Evolutionary conservation across 2,888 invertebrate genomes (phyloP).

Genomic region (Drosophila phalerata): DNA sequence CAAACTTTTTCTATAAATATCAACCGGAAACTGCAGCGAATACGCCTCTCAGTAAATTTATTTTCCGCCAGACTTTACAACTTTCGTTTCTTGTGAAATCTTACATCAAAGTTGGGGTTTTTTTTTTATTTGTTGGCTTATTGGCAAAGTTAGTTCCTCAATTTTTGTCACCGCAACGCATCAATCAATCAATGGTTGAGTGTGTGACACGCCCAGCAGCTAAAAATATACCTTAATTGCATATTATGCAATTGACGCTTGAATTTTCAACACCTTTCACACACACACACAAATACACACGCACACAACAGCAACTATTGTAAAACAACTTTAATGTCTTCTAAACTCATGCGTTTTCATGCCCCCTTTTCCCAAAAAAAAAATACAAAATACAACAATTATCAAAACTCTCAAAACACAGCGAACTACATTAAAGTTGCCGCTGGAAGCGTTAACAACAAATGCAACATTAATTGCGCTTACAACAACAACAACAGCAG

Average conservation of each 20-base stretch:
- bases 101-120: slow-evolving; percentile 4
- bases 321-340: slow-evolving; percentile 57
- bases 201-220: slow-evolving; percentile 21
- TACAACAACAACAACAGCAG: slow-evolving; percentile 39
- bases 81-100: slow-evolving; percentile 34
- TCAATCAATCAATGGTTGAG: slow-evolving; percentile 32
- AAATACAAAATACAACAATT: slow-evolving; percentile 26
- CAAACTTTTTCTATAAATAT: neutral
- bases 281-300: slow-evolving; percentile 9
- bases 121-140: slow-evolving; percentile 12
- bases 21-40: neutral
- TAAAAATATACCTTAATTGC: slow-evolving; percentile 13
- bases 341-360: slow-evolving; percentile 53
- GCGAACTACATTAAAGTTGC: slow-evolving; percentile 55
- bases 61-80: slow-evolving; percentile 16
- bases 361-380: slow-evolving; percentile 3
- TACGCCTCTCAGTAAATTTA: neutral
- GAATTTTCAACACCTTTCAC: slow-evolving; percentile 9
- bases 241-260: slow-evolving; percentile 35
- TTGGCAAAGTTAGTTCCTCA: slow-evolving; percentile 23
- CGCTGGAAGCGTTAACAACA: slow-evolving; percentile 45
- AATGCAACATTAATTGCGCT: slow-evolving; percentile 68
- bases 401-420: slow-evolving; percentile 38
- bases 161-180: slow-evolving; percentile 27
- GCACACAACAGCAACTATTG: slow-evolving; percentile 24